A percentile compares a stretch with the other conserved stretches of the same genome.
Evolutionary conservation across 2,113 vertebrate genomes (phyloP).

Genomic region (Montifringilla adamsi): DNA sequence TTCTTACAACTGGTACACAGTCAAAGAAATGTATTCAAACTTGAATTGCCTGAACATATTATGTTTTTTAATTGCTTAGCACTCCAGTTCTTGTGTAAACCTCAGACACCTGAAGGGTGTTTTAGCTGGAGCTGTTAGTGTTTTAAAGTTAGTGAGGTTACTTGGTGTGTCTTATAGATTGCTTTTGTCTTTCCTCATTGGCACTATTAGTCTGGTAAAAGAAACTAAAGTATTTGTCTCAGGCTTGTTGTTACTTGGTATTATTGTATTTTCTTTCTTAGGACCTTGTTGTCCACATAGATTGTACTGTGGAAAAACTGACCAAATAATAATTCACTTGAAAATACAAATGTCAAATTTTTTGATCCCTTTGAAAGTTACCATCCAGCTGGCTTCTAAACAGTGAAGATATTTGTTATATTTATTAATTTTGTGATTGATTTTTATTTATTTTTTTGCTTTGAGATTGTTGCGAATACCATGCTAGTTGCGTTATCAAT

Average conservation of each 20-base stretch:
- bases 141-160: background rate
- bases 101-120: background rate
- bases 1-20: background rate
- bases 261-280: background rate
- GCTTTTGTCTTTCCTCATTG: background rate
- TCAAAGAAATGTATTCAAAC: background rate
- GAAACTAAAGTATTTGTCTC: background rate
- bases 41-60: background rate
- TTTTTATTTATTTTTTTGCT: background rate
- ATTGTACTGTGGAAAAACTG: background rate
- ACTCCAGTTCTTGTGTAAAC: background rate
- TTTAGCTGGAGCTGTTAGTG: background rate
- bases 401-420: background rate
- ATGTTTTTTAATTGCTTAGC: background rate
- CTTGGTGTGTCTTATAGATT: background rate
- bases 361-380: background rate
- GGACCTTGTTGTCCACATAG: background rate
- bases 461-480: background rate
- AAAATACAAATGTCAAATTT: background rate
- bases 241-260: background rate
- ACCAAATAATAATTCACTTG: background rate
- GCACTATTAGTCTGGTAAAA: background rate
- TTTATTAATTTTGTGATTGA: background rate
- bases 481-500: background rate
- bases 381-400: background rate